Evolutionary conservation across 2,888 invertebrate species (phyloP), one percentile per base, ranked within the genome.

Genomic region (Sinopyrophorus schimmeli): DNA sequence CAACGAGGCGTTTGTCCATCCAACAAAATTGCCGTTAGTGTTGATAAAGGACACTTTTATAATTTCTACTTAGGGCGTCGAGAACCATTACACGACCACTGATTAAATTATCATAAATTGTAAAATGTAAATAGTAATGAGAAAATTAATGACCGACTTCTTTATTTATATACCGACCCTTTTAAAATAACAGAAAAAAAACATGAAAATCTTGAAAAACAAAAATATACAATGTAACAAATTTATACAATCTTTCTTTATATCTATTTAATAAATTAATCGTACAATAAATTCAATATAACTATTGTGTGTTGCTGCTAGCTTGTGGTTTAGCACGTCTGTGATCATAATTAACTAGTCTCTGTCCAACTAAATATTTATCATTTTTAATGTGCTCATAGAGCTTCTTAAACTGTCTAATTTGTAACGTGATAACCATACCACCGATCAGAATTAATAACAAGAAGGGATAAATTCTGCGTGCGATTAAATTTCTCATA

Each of bases 301-400:
- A 40, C 32, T 35, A 52, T 18, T 34, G 35, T n/a, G n/a, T n/a
- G n/a, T n/a, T n/a, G 12, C 46, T 23, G n/a, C 31, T 40, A 27
- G 16, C 54, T 66, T 74, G 74, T 38, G 70, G 58, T 64, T 84
- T 86, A 58, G 83, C 82, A 61, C 83, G 79, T 59, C 87, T 79
- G 69, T 90, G 89, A 71, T 98, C 94, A 76, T 98, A 99, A 77
- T 99, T 99, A 16, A 98, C 97, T 58, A 99, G 80, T 59, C 96
- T 80, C 65, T 95, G 91, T 0, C 98, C 98, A 7, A 99, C 97
- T 34, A 98, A 81, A 76, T 98, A 97, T 77, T 97, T 98, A 76
- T 98, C 98, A 75, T 99, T 98, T 76, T 97, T 96, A 68, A 99
- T 99, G 74, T 96, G 96, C 71, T 97, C 93, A 73, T 97, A 97